phyloP scores from a whole-genome alignment of 1,140 invertebrate species.

The Hirudo medicinalis region DNA sequence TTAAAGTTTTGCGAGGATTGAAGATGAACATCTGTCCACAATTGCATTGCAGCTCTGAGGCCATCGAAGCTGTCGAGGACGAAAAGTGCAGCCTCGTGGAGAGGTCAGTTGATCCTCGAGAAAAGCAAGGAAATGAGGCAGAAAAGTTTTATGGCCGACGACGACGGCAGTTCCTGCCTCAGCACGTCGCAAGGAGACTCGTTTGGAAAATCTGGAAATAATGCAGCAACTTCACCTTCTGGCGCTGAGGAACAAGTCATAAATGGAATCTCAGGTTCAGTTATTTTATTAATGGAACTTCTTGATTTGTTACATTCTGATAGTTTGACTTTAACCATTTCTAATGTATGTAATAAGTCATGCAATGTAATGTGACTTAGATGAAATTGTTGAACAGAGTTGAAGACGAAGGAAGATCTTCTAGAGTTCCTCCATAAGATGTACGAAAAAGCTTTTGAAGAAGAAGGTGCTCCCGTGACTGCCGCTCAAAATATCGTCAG shows the following conservation, averaged over 20 bases:
- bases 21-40: too few relatives aligned
- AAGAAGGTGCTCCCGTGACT: background rate
- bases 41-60: too few relatives aligned
- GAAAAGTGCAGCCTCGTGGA: background rate
- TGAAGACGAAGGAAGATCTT: background rate
- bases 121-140: constrained; percentile 3
- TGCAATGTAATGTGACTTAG: background rate
- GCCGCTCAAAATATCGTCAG: background rate
- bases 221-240: background rate
- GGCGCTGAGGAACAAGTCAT: background rate
- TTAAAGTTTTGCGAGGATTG: too few relatives aligned
- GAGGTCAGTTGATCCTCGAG: background rate
- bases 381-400: background rate
- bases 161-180: background rate
- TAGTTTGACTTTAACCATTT: background rate
- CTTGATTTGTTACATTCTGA: too few relatives aligned
- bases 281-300: too few relatives aligned
- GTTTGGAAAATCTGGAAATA: background rate
- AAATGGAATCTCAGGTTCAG: background rate
- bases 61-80: too few relatives aligned
- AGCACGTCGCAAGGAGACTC: background rate
- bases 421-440: background rate
- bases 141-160: background rate
- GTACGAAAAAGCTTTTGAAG: background rate
- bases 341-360: too few relatives aligned